Percentiles rank a stretch among this genome's conserved stretches.
phyloP scores from a whole-genome alignment of 2,797 vertebrate genomes.

The Karalla daura region DNA sequence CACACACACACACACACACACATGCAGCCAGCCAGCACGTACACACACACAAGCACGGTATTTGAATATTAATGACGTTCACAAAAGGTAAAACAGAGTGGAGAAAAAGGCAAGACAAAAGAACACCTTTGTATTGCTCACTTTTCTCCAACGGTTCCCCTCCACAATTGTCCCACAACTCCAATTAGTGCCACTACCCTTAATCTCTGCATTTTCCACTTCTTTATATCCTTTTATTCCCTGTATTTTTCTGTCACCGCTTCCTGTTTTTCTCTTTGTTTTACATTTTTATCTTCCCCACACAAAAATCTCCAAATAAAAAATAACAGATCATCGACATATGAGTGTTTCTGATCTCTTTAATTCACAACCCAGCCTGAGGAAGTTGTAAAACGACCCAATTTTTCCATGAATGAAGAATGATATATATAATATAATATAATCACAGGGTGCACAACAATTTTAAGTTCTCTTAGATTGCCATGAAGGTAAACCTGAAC shows the following conservation, averaged over 20 bases:
- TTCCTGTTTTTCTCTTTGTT: neutral
- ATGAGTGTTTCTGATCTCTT: too few relatives aligned
- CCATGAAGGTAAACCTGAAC: too few relatives aligned
- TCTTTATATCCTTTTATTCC: neutral
- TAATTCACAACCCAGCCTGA: too few relatives aligned
- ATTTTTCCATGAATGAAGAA: too few relatives aligned
- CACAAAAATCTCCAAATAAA: too few relatives aligned
- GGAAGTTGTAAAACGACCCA: too few relatives aligned
- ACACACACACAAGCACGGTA: neutral
- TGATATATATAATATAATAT: too few relatives aligned
- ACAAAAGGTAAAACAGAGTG: constrained; percentile 1
- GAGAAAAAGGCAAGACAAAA: constrained; percentile 13
- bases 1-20: neutral
- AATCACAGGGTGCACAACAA: too few relatives aligned
- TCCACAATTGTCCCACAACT: constrained; percentile 11
- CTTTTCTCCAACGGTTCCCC: constrained; percentile 5
- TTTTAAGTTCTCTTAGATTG: too few relatives aligned
- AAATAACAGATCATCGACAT: too few relatives aligned
- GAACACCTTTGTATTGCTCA: constrained; percentile 10
- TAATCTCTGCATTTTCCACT: constrained; percentile 3
- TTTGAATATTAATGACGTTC: constrained; percentile 37
- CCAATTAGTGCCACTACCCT: constrained; percentile 18
- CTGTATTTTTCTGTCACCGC: neutral
- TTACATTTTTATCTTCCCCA: too few relatives aligned
- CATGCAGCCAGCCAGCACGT: neutral